Evolutionary conservation across 2,113 vertebrate genomes (phyloP), one percentile per base, ranked within the genome.

Genomic region (Kryptolebias marmoratus): DNA sequence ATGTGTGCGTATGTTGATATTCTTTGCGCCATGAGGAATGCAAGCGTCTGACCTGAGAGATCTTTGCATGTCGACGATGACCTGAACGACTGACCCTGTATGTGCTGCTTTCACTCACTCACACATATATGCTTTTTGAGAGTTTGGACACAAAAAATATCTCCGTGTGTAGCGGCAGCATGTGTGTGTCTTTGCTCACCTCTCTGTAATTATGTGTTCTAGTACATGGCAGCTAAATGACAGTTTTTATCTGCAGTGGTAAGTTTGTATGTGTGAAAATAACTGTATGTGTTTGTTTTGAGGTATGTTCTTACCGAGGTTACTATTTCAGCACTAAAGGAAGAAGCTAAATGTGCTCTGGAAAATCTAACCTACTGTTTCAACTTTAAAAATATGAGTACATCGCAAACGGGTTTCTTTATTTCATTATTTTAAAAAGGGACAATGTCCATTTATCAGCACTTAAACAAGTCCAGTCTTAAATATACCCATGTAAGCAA

Each of bases 191-290:
- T 75, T 59, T 71, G 58, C 58, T 79, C 48, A 69, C 71, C 58
- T 77, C 73, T 73, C 65, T 75, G 83, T 90, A 90, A 90, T 90
- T 90, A 64, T 39, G 53, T 68, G 84, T 87, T 79, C 80, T 80
- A n/a, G 54, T 74, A 16, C 32, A 75, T 70, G 80, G 70, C 28
- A 75, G 84, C 66, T 78, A 75, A 91, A 92, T 88, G 47, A 80
- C 83, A 82, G 70, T 57, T 76, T 80, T 45, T 49, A 9, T 56
- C 2, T 63, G 31, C 55, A 57, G 76, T 1, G 45, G 63, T 39
- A 12, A 22, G 65, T n/a, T 36, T 80, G 27, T 65, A 66, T 64
- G 80, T 70, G 82, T 83, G 64, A 78, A 90, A 87, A 91, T 73
- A 84, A 61, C 31, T 30, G 73, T 14, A 64, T 42, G 73, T 66